Evolutionary conservation across 2,113 vertebrate species (phyloP), one percentile per base, ranked within the genome.

Genomic region (Papio anubis): DNA sequence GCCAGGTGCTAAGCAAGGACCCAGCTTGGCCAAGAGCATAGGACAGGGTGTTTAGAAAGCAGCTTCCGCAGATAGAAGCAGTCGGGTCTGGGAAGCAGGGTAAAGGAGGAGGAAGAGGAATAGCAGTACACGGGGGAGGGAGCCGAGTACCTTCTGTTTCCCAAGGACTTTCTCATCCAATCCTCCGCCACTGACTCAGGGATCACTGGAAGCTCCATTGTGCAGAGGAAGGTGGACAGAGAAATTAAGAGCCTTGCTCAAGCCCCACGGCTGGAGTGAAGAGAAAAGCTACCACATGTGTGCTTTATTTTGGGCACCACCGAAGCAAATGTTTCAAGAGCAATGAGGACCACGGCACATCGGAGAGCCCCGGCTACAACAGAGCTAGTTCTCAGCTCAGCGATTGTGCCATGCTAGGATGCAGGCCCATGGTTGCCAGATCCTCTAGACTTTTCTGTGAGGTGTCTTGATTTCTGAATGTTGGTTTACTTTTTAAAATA

Each of bases 101-200:
- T 2, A 10, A 16, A 25, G 7, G 20, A 27, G 38, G 43, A 81
- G 32, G 38, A 48, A 17, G 43, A 4, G 21, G 23, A 23, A 18
- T 1, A 4, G 18, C 40, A 11, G 35, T 32, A 40, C 3, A 0
- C 0, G 8, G 23, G 64, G 32, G 4, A 23, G 6, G 50, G 21
- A 55, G 59, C 61, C 0, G 17, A 82, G 27, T 9, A 0, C 21
- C 48, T 45, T 40, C 87, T 25, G 72, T 50, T 64, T 57, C 81
- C 64, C 52, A 17, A 61, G 91, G 61, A 35, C 52, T 68, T 81
- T 90, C 72, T 70, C 70, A 20, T 20, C 48, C 55, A 52, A 1
- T 17, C 72, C 50, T 84, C 76, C 43, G 30, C 52, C 83, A 35
- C 50, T 73, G 45, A 38, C 30, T 85, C 30, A 1, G 7, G 30